Evolutionary conservation across 2,797 vertebrate species (phyloP).

Genomic region (Phyllotis vaccarum): DNA sequence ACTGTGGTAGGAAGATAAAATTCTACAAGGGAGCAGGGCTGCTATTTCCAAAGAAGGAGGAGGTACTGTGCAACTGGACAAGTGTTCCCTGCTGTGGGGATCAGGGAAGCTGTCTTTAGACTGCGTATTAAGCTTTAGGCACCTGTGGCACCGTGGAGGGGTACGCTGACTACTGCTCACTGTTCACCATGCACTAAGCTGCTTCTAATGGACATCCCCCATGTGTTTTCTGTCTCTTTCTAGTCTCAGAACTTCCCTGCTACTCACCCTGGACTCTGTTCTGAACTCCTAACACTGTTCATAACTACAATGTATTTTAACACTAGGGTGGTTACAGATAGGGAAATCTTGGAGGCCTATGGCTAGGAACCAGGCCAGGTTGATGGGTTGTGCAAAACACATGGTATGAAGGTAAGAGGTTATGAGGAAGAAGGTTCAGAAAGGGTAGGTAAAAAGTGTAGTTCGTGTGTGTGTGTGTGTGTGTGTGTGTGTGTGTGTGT

Average conservation of each 20-base stretch:
- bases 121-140: conserved; percentile 36
- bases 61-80: neutral
- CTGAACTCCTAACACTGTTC: neutral
- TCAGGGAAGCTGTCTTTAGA: conserved; percentile 35
- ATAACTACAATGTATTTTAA: neutral
- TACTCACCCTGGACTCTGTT: neutral
- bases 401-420: conserved; percentile 3
- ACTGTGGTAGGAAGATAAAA: neutral
- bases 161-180: neutral
- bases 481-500: neutral
- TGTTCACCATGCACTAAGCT: conserved; percentile 38
- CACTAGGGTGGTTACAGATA: neutral
- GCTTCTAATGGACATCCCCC: neutral
- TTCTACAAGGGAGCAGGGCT: neutral
- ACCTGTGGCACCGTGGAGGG: neutral
- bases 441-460: neutral
- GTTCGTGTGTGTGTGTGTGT: neutral
- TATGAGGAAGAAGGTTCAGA: conserved; percentile 21
- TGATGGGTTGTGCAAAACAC: conserved; percentile 31
- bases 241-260: neutral
- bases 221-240: neutral
- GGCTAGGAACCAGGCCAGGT: conserved; percentile 50
- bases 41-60: conserved; percentile 28
- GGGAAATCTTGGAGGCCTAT: conserved; percentile 11
- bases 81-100: neutral